Conservation (phyloP, 2,113 vertebrate genomes). For the Eublepharis macularius region DNA sequence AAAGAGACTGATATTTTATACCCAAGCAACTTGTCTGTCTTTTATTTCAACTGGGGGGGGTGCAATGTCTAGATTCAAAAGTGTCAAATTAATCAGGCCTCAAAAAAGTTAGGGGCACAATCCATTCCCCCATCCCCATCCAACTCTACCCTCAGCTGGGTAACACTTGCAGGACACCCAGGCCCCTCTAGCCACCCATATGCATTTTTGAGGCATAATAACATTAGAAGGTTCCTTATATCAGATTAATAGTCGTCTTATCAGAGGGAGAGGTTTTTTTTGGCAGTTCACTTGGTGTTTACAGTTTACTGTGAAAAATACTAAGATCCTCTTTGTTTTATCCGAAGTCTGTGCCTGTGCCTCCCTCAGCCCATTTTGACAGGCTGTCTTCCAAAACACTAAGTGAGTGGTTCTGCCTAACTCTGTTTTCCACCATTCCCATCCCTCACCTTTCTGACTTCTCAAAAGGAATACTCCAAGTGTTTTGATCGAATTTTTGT, state of each 20-base stretch:
- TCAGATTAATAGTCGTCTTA: background rate
- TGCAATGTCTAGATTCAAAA: no score
- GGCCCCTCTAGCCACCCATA: no score
- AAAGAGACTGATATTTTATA: no score
- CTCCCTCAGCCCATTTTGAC: background rate
- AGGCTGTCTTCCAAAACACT: background rate
- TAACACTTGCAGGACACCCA: no score
- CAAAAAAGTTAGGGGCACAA: no score
- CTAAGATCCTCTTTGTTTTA: background rate
- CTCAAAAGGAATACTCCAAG: conserved; percentile 40
- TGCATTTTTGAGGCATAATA: background rate
- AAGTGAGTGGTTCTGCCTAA: conserved; percentile 23
- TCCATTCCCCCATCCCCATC: no score
- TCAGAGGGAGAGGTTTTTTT: background rate
- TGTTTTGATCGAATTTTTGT: conserved; percentile 53
- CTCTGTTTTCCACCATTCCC: conserved; percentile 46
- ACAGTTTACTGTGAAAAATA: background rate
- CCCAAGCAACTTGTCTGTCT: no score
- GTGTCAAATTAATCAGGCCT: no score
- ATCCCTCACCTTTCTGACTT: conserved; percentile 38
- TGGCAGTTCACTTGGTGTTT: background rate
- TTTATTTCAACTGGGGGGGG: no score
- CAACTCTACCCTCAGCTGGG: no score
- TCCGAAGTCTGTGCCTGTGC: background rate
- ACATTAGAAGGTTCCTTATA: background rate